Percentiles rank a stretch among this genome's conserved stretches.
Evolutionary conservation across 2,797 vertebrate species (phyloP).

Genomic region (Aythya fuligula): DNA sequence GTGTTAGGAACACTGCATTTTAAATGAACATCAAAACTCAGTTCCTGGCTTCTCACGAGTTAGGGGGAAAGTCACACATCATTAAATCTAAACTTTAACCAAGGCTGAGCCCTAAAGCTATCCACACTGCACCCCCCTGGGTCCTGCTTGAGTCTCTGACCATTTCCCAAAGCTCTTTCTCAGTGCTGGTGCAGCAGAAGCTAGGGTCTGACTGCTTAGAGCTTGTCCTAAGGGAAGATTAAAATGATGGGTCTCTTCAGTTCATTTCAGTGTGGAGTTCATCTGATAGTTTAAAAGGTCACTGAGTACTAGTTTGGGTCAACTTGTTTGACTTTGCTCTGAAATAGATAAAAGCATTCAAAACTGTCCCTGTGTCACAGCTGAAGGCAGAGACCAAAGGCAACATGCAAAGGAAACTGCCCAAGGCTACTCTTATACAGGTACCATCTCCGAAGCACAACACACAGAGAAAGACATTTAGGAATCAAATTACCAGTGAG

Average conservation of each 20-base stretch:
- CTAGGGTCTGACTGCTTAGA: fast-evolving
- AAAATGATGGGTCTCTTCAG: background rate
- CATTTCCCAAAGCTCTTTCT: background rate
- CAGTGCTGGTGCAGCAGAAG: background rate
- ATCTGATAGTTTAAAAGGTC: background rate
- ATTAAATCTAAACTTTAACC: background rate
- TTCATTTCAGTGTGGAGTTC: background rate
- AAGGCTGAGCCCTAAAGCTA: background rate
- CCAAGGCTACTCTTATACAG: background rate
- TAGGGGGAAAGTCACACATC: background rate
- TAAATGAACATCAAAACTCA: background rate
- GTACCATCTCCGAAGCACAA: background rate
- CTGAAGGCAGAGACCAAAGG: background rate
- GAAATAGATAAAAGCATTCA: background rate
- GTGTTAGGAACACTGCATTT: background rate
- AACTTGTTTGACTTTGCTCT: background rate
- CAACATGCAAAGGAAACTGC: background rate
- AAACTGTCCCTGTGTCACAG: background rate
- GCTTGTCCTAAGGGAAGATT: background rate
- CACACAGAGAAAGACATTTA: background rate
- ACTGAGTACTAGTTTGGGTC: background rate
- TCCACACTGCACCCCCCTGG: background rate
- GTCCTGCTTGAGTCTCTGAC: background rate
- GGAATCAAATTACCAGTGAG: background rate
- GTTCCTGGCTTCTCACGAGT: background rate